Evolutionary conservation across 1,140 invertebrate genomes (phyloP).

Genomic region (Panagrolaimus sp.): DNA sequence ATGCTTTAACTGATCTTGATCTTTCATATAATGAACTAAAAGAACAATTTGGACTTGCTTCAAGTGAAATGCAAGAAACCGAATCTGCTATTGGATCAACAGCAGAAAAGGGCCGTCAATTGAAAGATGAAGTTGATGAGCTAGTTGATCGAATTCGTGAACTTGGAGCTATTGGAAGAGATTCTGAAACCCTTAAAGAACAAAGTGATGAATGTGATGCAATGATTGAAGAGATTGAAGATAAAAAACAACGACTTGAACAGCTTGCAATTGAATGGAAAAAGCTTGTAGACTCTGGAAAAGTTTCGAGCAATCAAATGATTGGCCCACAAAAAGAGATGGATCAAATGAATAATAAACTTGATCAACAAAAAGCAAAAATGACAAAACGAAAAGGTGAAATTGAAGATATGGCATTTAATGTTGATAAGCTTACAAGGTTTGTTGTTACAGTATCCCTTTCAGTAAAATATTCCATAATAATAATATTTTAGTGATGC

Average conservation of each 20-base stretch:
- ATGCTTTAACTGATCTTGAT: slow-evolving; percentile 3
- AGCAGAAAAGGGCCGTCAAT: not conserved
- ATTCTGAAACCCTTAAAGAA: slow-evolving; percentile 65
- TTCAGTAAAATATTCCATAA: not conserved
- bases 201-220: slow-evolving; percentile 82
- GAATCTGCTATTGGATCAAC: not conserved
- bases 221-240: slow-evolving; percentile 27
- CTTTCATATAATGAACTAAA: slow-evolving; percentile 1
- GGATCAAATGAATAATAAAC: not conserved
- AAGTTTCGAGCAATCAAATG: not conserved
- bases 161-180: slow-evolving; percentile 14
- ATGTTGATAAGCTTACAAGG: too few relatives aligned
- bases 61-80: not conserved
- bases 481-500: slow-evolving; percentile 61
- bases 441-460: too few relatives aligned
- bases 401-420: not conserved
- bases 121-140: slow-evolving; percentile 66
- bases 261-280: slow-evolving; percentile 18
- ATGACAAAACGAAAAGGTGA: not conserved
- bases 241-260: not conserved
- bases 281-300: slow-evolving; percentile 63
- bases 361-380: not conserved
- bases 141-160: slow-evolving; percentile 64
- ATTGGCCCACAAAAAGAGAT: not conserved
- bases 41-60: not conserved